Evolutionary conservation across 2,888 invertebrate species (phyloP).

Genomic region (Spilosoma lubricipeda): DNA sequence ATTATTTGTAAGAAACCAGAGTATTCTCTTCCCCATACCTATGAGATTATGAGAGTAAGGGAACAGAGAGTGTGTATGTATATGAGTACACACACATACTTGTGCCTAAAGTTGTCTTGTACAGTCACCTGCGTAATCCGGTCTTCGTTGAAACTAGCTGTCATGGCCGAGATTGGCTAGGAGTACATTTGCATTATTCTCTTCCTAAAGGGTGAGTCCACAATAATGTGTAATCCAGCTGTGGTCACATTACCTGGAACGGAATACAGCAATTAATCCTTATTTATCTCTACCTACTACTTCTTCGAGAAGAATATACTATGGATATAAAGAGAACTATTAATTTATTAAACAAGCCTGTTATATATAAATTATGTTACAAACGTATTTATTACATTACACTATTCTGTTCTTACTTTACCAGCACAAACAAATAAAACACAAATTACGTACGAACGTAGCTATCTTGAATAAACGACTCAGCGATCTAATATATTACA

Average conservation of each 20-base stretch:
- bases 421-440: not conserved
- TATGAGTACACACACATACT: too few species aligned
- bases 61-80: too few species aligned
- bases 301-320: not conserved
- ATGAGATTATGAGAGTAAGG: too few species aligned
- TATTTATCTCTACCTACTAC: not conserved
- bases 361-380: not conserved
- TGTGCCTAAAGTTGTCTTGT: too few species aligned
- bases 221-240: not conserved
- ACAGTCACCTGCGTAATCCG: too few species aligned
- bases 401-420: not conserved
- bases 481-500: slow-evolving; percentile 2
- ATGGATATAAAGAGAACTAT: not conserved
- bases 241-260: not conserved
- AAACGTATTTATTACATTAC: not conserved
- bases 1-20: not conserved
- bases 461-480: not conserved
- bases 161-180: too few species aligned
- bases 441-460: not conserved
- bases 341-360: not conserved
- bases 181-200: too few species aligned
- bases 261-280: not conserved
- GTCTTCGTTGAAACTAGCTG: too few species aligned
- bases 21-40: too few species aligned
- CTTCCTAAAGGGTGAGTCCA: too few species aligned